Evolutionary conservation across 2,113 vertebrate species (phyloP).

Genomic region (Cacatua alba): DNA sequence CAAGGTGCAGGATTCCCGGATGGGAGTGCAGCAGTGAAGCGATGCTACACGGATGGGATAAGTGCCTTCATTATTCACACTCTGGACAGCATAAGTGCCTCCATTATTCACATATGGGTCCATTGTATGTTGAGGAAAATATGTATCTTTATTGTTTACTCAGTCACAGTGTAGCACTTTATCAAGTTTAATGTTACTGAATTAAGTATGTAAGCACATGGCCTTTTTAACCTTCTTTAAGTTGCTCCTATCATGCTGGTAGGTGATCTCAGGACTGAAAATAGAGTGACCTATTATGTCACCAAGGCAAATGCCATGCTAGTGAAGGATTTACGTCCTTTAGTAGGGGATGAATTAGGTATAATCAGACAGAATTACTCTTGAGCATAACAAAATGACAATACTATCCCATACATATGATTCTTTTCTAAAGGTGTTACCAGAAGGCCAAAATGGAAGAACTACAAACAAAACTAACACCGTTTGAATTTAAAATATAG

Average conservation of each 20-base stretch:
- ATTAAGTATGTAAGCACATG: neutral
- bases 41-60: fast-evolving
- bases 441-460: neutral
- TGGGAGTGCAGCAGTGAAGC: fast-evolving
- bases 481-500: neutral
- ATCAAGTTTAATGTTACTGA: neutral
- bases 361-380: neutral
- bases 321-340: neutral
- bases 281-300: neutral
- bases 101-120: constrained; percentile 19
- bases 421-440: neutral
- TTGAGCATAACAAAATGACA: neutral
- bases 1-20: neutral
- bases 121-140: constrained; percentile 4
- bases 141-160: constrained; percentile 25
- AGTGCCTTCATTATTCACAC: constrained; percentile 55
- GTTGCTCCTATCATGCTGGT: neutral
- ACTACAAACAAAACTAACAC: neutral
- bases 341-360: neutral
- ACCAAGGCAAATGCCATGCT: neutral
- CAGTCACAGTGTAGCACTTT: neutral
- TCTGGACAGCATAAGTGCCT: constrained; percentile 40
- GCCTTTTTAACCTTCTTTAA: neutral
- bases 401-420: neutral
- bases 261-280: neutral